A percentile compares a stretch with the other conserved stretches of the same genome.
Evolutionary conservation across 2,113 vertebrate genomes (phyloP).

Genomic region (Pampusana beccarii): DNA sequence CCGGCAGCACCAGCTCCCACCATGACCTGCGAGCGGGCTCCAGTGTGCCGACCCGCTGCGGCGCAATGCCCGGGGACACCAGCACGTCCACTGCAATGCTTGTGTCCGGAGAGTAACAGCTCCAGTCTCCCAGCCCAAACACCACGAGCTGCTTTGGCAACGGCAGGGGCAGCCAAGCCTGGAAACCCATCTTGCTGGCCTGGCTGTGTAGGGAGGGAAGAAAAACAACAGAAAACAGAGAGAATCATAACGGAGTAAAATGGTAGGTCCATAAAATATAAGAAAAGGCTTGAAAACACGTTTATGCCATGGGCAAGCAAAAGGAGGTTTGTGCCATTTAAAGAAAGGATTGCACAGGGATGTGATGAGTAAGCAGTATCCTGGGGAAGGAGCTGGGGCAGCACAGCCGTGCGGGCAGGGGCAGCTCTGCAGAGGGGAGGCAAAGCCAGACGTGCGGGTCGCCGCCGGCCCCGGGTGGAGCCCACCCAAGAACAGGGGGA

Average conservation of each 20-base stretch:
- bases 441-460: accelerated
- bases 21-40: constrained; percentile 72
- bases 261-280: accelerated
- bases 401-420: accelerated
- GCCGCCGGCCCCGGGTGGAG: not conserved
- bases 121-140: constrained; percentile 88
- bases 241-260: not conserved
- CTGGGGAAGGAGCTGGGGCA: too few species aligned
- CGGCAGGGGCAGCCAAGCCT: constrained; percentile 81
- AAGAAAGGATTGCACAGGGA: not conserved
- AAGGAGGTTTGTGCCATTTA: not conserved
- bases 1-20: accelerated
- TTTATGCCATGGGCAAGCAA: accelerated
- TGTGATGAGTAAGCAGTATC: accelerated
- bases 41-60: constrained; percentile 81
- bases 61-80: constrained; percentile 56
- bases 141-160: constrained; percentile 83
- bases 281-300: accelerated
- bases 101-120: constrained; percentile 56
- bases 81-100: constrained; percentile 74
- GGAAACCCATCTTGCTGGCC: constrained; percentile 76
- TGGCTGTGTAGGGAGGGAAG: constrained; percentile 67
- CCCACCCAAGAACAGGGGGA: accelerated
- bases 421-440: not conserved
- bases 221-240: not conserved